A percentile compares a stretch with the other conserved stretches of the same genome.
Conservation (phyloP, 2,888 invertebrate genomes). For the Eupithecia dodoneata region DNA sequence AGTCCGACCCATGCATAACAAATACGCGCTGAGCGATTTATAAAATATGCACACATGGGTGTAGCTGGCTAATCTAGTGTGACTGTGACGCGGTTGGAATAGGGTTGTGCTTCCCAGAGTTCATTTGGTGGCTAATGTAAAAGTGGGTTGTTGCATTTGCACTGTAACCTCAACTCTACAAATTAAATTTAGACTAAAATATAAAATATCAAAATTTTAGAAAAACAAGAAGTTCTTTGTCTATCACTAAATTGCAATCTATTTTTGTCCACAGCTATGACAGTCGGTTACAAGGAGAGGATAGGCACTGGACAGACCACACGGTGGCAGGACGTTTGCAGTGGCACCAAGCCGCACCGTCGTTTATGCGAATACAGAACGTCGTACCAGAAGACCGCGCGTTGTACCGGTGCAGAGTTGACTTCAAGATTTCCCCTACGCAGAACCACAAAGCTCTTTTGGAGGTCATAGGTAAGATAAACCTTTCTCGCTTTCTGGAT, state of each 20-base stretch:
- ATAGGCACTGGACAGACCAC: conserved; percentile 89
- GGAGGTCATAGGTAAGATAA: conserved; percentile 87
- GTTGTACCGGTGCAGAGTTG: conserved; percentile 91
- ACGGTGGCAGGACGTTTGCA: conserved; percentile 86
- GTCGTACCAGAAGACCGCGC: conserved; percentile 90
- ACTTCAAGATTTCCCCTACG: conserved; percentile 91
- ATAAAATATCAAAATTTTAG: no score
- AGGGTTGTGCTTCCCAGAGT: conserved; percentile 2
- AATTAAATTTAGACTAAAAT: not conserved
- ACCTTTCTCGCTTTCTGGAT: not conserved
- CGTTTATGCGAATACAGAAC: conserved; percentile 87
- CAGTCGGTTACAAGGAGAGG: conserved; percentile 82
- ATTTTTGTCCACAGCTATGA: conserved; percentile 85
- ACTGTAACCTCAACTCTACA: not conserved
- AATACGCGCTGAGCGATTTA: conserved; percentile 34
- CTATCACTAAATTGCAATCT: not conserved
- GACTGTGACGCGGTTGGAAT: conserved; percentile 28
- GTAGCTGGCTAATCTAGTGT: conserved; percentile 29
- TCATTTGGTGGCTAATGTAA: not conserved
- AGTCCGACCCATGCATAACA: conserved; percentile 34
- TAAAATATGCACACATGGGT: conserved; percentile 34
- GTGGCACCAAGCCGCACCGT: conserved; percentile 87
- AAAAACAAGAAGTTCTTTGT: not conserved
- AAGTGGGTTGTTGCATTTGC: not conserved
- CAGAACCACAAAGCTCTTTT: conserved; percentile 89